A percentile compares a stretch with the other conserved stretches of the same genome.
Conservation (phyloP, 2,797 vertebrate species). For the Gobio occitaniae region DNA sequence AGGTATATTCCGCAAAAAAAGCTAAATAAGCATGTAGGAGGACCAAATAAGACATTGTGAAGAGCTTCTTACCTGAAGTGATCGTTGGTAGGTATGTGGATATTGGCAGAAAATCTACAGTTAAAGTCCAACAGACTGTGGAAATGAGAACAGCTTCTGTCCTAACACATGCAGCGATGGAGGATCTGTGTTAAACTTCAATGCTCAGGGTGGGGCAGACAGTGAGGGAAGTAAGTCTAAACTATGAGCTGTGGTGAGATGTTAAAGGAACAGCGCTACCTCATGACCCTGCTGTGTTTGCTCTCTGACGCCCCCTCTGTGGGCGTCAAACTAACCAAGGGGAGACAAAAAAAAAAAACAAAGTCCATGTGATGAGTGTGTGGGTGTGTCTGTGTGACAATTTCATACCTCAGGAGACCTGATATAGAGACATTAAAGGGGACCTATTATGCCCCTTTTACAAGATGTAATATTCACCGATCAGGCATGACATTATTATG, state of each 20-base stretch:
- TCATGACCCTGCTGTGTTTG: not conserved
- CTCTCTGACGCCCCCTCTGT: not conserved
- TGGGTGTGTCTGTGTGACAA: no score
- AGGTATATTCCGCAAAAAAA: not conserved
- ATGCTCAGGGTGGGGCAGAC: slow-evolving; percentile 17
- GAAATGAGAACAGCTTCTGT: not conserved
- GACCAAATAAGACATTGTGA: not conserved
- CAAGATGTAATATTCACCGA: no score
- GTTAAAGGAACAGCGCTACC: slow-evolving; percentile 46
- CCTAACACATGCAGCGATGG: not conserved
- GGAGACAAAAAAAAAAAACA: no score
- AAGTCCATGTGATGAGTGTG: no score
- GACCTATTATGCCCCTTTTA: no score
- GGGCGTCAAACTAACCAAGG: no score
- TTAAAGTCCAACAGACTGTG: not conserved
- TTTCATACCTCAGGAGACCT: not conserved
- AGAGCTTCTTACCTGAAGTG: slow-evolving; percentile 27
- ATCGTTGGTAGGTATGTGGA: not conserved
- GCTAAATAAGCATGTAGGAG: not conserved
- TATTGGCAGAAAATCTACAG: slow-evolving; percentile 4
- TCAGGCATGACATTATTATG: no score
- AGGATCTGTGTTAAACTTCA: slow-evolving; percentile 1
- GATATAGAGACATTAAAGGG: not conserved
- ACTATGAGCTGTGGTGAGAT: slow-evolving; percentile 28
- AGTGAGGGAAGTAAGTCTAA: slow-evolving; percentile 36